Evolutionary conservation across 2,797 vertebrate species (phyloP).

Genomic region (Hoplostethus atlanticus): DNA sequence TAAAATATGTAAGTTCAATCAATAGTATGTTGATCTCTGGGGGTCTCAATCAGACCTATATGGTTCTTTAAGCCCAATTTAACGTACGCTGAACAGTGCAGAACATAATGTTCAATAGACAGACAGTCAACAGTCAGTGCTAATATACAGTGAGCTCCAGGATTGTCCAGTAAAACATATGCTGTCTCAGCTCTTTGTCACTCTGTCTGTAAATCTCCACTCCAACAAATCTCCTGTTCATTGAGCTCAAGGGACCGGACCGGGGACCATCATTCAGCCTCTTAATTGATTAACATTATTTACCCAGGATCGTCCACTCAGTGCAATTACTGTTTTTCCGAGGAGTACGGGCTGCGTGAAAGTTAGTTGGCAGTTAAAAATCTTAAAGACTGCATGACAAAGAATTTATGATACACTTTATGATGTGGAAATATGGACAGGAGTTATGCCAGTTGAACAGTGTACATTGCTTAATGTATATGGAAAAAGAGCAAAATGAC

Average conservation of each 20-base stretch:
- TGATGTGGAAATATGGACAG: too few relatives aligned
- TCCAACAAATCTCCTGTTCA: background rate
- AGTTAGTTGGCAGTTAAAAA: too few relatives aligned
- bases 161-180: background rate
- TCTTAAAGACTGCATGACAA: too few relatives aligned
- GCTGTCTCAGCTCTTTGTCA: slow-evolving; percentile 1
- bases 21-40: background rate
- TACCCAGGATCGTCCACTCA: background rate
- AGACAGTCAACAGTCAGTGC: too few relatives aligned
- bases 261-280: background rate
- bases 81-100: background rate
- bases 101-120: background rate
- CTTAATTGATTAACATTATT: background rate
- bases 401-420: too few relatives aligned
- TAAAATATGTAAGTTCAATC: background rate
- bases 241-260: background rate
- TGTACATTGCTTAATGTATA: too few relatives aligned
- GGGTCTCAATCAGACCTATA: background rate
- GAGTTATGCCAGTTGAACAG: too few relatives aligned
- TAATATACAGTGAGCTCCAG: background rate
- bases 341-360: background rate
- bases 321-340: background rate
- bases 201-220: slow-evolving; percentile 2
- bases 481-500: too few relatives aligned
- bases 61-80: background rate